phyloP scores from a whole-genome alignment of 2,888 invertebrate genomes.

The Drosophila demipolita region DNA sequence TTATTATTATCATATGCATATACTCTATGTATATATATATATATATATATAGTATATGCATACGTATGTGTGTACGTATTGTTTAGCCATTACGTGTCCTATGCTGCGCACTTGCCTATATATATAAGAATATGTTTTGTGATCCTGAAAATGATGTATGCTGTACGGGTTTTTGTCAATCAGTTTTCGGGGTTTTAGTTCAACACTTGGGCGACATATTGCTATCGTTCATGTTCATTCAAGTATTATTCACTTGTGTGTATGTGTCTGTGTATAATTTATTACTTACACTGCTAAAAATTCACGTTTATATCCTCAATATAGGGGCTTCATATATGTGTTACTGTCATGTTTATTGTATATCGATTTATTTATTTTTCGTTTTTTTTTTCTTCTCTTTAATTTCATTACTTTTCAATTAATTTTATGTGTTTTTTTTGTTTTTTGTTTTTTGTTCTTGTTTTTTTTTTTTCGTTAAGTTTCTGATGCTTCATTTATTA shows the following conservation, averaged over 20 bases:
- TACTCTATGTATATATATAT: constrained; percentile 19
- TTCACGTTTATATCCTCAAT: constrained; percentile 79
- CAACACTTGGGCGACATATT: constrained; percentile 20
- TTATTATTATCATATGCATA: constrained; percentile 31
- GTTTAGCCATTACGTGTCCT: constrained; percentile 29
- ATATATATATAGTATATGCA: background rate
- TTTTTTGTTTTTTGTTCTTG: background rate
- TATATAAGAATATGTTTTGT: constrained; percentile 52
- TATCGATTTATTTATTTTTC: constrained; percentile 34
- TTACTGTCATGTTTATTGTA: constrained; percentile 55
- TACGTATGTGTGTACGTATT: background rate
- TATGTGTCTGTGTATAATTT: constrained; percentile 67
- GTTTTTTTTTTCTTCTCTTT: constrained; percentile 11
- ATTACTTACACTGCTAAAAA: constrained; percentile 77
- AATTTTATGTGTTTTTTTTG: background rate
- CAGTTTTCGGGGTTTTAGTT: constrained; percentile 40
- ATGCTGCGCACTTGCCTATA: constrained; percentile 41
- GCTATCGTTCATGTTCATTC: constrained; percentile 6
- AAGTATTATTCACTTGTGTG: constrained; percentile 41
- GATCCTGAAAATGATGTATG: constrained; percentile 62
- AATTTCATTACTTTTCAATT: background rate
- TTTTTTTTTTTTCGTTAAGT: constrained; percentile 3
- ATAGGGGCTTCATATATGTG: constrained; percentile 67
- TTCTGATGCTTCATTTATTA: constrained; percentile 13
- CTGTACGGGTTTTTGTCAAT: constrained; percentile 31